These are phyloP conservation scores for Xiphorhynchus elegans DNA, from an alignment of 2,113 vertebrate species.

Conservation along the genomic window DNA sequence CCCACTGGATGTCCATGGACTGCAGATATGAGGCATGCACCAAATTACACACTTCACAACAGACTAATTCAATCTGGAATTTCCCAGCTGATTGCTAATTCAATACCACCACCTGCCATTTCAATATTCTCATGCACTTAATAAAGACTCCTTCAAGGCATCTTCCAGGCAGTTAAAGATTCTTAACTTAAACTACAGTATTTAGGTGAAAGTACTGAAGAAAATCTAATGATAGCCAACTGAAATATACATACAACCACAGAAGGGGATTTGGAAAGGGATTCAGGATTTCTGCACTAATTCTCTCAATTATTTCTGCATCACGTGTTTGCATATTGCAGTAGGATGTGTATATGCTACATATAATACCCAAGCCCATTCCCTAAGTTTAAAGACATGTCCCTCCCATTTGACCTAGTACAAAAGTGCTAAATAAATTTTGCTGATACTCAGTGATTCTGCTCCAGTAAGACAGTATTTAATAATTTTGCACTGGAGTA, in stretches of 20 bases:
- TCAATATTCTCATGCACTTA: not conserved
- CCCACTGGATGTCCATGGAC: not conserved
- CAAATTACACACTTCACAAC: not conserved
- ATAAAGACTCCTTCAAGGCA: not conserved
- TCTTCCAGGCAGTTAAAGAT: not conserved
- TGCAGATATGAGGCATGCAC: not conserved
- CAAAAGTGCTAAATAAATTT: not conserved
- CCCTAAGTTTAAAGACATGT: not conserved
- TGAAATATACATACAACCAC: not conserved
- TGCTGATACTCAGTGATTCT: not conserved
- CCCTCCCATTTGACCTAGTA: not conserved
- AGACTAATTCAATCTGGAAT: not conserved
- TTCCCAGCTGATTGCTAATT: not conserved
- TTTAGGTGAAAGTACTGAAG: not conserved
- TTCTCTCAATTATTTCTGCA: conserved; percentile 27
- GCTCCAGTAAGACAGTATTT: not conserved
- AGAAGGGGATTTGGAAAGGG: not conserved
- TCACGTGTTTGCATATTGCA: not conserved
- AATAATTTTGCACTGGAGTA: not conserved
- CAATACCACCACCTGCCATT: not conserved
- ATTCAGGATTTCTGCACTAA: conserved; percentile 1
- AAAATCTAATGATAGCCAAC: not conserved
- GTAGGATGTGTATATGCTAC: not conserved
- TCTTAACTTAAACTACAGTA: not conserved
- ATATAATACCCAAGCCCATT: not conserved